A percentile compares a stretch with the other conserved stretches of the same genome.
Conservation (phyloP, 2,888 invertebrate genomes). For the Rhingia rostrata region DNA sequence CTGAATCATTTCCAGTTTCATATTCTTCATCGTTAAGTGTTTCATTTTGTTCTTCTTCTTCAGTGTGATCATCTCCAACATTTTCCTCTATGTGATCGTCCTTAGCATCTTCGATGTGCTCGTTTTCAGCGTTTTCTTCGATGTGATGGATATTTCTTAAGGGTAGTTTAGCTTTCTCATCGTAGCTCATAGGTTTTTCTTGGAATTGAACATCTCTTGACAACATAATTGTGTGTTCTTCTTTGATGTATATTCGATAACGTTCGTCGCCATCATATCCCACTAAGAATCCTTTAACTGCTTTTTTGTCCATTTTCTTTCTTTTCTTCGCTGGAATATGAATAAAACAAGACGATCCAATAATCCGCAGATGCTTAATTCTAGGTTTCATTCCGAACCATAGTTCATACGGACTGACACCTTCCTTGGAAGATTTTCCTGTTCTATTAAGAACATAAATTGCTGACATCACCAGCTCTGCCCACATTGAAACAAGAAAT, state of each 20-base stretch:
- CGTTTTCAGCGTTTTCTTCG: background rate
- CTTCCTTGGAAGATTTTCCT: constrained; percentile 39
- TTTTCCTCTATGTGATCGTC: background rate
- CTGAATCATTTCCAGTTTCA: background rate
- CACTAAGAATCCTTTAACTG: constrained; percentile 54
- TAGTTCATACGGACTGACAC: constrained; percentile 53
- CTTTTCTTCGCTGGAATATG: constrained; percentile 60
- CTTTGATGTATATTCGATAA: constrained; percentile 22
- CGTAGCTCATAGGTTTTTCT: background rate
- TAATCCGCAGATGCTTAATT: constrained; percentile 54
- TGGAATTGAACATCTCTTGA: background rate
- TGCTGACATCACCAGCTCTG: no score
- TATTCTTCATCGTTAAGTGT: background rate
- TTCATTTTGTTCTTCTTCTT: constrained; percentile 7
- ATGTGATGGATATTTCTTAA: background rate
- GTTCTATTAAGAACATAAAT: constrained; percentile 55
- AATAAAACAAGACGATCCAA: constrained; percentile 46
- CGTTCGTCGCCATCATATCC: constrained; percentile 55
- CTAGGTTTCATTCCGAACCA: constrained; percentile 61
- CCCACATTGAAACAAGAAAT: constrained; percentile 52
- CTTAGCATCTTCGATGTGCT: background rate
- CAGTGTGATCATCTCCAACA: background rate
- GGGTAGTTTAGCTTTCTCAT: background rate
- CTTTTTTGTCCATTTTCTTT: constrained; percentile 57
- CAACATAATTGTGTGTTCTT: constrained; percentile 18